phyloP scores from a whole-genome alignment of 2,113 vertebrate species.

The Eurypyga helias region DNA sequence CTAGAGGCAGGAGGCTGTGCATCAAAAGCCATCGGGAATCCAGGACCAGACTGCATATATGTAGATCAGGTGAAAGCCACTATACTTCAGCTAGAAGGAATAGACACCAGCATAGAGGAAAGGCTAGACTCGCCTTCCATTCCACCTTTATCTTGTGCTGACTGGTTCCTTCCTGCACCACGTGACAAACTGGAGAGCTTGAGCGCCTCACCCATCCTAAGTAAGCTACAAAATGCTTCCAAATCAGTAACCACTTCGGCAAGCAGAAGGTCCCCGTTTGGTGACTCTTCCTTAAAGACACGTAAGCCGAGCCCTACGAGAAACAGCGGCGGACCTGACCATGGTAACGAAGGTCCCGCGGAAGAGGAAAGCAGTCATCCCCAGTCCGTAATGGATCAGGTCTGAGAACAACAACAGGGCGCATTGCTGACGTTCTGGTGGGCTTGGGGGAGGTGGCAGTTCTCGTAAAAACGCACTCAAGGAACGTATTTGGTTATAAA shows the following conservation, averaged over 20 bases:
- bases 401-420: conserved; percentile 62
- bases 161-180: conserved; percentile 87
- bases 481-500: background rate
- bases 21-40: conserved; percentile 82
- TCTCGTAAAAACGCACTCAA: conserved; percentile 58
- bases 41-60: conserved; percentile 92
- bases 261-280: conserved; percentile 79
- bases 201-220: conserved; percentile 79
- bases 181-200: conserved; percentile 79
- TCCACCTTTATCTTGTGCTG: conserved; percentile 88
- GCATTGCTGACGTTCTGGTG: conserved; percentile 72
- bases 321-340: conserved; percentile 69
- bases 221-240: conserved; percentile 77
- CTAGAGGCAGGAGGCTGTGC: conserved; percentile 91
- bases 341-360: conserved; percentile 67
- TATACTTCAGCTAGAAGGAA: conserved; percentile 86
- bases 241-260: conserved; percentile 60
- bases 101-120: conserved; percentile 83
- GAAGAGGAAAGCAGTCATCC: conserved; percentile 68
- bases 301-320: conserved; percentile 78
- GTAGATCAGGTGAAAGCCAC: conserved; percentile 93
- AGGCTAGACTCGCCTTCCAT: conserved; percentile 78
- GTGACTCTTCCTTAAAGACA: conserved; percentile 72
- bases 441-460: conserved; percentile 71
- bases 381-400: conserved; percentile 67